Conservation (phyloP, 2,113 vertebrate species). For the Montifringilla adamsi region DNA sequence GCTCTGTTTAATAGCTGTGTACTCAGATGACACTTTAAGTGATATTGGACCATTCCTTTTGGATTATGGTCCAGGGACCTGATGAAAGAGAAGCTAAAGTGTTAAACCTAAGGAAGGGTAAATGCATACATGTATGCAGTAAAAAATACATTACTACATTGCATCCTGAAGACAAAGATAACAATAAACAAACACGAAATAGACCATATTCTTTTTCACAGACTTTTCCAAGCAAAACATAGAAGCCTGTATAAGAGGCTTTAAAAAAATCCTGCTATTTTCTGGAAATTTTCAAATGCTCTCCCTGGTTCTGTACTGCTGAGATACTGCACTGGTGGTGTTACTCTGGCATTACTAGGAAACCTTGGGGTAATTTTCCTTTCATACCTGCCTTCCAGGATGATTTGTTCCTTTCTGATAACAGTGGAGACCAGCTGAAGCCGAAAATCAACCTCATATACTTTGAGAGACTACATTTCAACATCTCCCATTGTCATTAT, state of each 20-base stretch:
- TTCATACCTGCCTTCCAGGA: background rate
- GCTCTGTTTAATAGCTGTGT: constrained; percentile 33
- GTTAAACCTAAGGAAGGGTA: background rate
- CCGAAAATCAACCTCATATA: background rate
- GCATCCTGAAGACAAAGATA: background rate
- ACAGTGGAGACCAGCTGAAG: background rate
- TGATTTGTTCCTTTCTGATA: background rate
- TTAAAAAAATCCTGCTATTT: background rate
- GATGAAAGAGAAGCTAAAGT: background rate
- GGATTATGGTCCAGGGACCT: background rate
- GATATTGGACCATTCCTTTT: background rate
- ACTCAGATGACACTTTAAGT: background rate
- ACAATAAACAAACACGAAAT: background rate
- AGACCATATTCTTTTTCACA: background rate
- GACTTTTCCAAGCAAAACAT: background rate
- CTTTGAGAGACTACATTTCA: background rate
- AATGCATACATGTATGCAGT: background rate
- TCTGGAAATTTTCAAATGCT: constrained; percentile 6
- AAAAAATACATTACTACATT: background rate
- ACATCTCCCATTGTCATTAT: background rate
- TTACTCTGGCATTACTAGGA: background rate
- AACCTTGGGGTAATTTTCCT: background rate
- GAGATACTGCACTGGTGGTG: background rate
- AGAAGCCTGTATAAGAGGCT: background rate
- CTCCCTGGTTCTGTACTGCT: background rate